These are phyloP conservation scores for Girardinichthys multiradiatus DNA, from an alignment of 2,113 vertebrate species.

Conservation along the genomic window DNA sequence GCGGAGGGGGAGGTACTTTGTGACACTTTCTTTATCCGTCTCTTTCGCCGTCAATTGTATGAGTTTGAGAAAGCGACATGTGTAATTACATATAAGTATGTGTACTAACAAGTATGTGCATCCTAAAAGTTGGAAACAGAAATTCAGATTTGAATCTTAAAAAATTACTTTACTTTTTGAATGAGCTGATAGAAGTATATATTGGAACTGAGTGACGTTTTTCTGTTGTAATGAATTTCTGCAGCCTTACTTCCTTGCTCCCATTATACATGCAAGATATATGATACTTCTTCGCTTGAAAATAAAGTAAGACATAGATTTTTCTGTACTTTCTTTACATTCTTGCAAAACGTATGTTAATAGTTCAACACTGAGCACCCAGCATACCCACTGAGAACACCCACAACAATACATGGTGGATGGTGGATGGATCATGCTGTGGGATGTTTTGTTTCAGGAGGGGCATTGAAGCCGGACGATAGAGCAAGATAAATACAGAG, in stretches of 20 bases:
- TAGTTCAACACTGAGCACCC: conserved; percentile 33
- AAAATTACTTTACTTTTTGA: background rate
- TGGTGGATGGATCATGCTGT: background rate
- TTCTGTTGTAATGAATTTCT: background rate
- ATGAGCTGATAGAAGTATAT: background rate
- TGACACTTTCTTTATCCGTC: conserved; percentile 56
- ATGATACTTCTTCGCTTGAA: background rate
- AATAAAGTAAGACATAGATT: conserved; percentile 4
- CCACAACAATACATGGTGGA: background rate
- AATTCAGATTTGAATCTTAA: conserved; percentile 15
- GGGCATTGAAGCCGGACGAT: background rate
- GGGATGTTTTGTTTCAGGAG: background rate
- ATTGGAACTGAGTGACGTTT: too few relatives aligned
- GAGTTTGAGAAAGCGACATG: conserved; percentile 45
- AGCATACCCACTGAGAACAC: conserved; percentile 44
- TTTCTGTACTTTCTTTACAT: conserved; percentile 28
- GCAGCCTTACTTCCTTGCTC: background rate
- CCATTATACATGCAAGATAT: background rate
- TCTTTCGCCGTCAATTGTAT: conserved; percentile 63
- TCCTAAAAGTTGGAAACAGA: background rate
- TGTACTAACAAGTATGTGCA: conserved; percentile 11
- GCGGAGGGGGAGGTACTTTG: conserved; percentile 38
- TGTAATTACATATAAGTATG: conserved; percentile 14
- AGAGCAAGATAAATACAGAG: background rate
- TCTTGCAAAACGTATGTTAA: conserved; percentile 38